Evolutionary conservation across 2,113 vertebrate genomes (phyloP).

Genomic region (Rutilus rutilus): DNA sequence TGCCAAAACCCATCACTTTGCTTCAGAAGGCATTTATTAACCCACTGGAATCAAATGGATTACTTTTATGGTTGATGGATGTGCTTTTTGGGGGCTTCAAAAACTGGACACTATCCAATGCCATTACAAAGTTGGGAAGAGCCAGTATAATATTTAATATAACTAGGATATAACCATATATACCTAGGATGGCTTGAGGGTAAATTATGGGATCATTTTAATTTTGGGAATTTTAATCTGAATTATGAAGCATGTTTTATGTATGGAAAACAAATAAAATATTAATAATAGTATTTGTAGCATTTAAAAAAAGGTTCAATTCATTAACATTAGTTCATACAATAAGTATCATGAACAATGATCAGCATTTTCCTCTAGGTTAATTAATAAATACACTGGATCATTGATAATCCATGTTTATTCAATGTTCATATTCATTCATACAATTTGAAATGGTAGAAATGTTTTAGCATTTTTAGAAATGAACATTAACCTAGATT

Average conservation of each 20-base stretch:
- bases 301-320: neutral
- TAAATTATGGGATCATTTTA: no score
- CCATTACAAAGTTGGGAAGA: no score
- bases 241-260: no score
- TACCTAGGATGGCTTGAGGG: no score
- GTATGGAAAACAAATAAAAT: neutral
- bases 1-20: no score
- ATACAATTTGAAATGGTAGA: neutral
- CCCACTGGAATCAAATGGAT: no score
- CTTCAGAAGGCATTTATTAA: no score
- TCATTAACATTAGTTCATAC: neutral
- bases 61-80: no score
- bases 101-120: no score
- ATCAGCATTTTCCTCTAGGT: neutral
- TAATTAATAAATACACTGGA: neutral
- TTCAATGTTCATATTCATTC: neutral
- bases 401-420: neutral
- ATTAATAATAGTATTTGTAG: neutral
- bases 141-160: no score
- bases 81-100: no score
- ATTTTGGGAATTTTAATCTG: neutral
- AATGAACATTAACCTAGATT: neutral
- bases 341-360: neutral
- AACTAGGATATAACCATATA: no score
- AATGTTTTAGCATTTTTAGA: neutral